These are phyloP conservation scores for Neosilurus hyrtlii DNA, from an alignment of 2,797 vertebrate species.

Conservation along the genomic window DNA sequence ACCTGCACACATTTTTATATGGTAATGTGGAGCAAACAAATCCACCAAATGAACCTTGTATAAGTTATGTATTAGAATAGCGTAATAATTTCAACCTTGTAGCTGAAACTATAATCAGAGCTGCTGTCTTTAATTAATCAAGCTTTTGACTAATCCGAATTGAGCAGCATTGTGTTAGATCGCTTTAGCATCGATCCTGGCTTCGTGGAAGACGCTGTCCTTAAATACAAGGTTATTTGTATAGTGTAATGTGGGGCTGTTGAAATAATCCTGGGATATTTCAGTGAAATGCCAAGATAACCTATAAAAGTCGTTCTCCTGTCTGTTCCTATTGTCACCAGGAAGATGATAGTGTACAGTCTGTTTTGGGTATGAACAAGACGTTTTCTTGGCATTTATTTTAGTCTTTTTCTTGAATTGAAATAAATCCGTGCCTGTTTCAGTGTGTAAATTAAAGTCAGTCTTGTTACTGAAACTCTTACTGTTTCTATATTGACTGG, in stretches of 20 bases:
- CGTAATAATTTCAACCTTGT: not conserved
- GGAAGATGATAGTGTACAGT: not conserved
- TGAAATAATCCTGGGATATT: constrained; percentile 40
- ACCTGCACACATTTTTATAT: not conserved
- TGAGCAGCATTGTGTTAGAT: not conserved
- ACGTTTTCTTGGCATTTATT: not conserved
- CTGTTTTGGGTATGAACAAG: not conserved
- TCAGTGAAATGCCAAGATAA: constrained; percentile 47
- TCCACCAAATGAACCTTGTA: not conserved
- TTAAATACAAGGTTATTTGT: constrained; percentile 37
- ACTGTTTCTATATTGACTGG: not conserved
- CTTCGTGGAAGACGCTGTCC: constrained; percentile 4
- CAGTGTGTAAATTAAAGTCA: not conserved
- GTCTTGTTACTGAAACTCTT: not conserved
- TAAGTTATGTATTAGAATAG: not conserved
- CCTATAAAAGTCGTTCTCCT: constrained; percentile 30
- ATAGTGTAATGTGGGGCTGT: not conserved
- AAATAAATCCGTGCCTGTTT: not conserved
- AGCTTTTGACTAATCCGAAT: not conserved
- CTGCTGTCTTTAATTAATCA: not conserved
- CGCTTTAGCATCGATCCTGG: not conserved
- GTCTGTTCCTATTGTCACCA: constrained; percentile 37
- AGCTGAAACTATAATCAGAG: not conserved
- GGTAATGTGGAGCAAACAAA: not conserved
- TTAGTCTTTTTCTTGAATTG: not conserved